Base-by-base conservation (phyloP, 2,888 invertebrate species). In the Leptinotarsa haldemani region DNA sequence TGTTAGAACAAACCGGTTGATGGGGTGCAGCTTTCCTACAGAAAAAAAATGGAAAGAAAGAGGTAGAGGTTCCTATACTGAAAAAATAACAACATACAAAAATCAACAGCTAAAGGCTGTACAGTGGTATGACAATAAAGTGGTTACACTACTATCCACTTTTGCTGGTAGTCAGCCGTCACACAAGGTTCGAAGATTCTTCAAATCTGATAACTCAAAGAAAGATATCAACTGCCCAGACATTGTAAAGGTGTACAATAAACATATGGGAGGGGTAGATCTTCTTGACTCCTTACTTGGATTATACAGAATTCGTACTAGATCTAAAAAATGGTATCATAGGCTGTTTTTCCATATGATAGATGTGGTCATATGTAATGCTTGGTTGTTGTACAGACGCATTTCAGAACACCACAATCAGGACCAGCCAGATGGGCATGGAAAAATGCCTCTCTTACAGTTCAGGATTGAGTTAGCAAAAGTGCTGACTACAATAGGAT, bases 21-120 rank as follows among this genome's bases (percentile, higher is more conserved):
- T 48, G 48, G 16, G 48, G 48, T 48, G 5, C 52, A 52, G 52
- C 52, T 52, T 52, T 52, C 18, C 52, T 52, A 52, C 47, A 25
- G 52, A 71, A 71, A 70, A 69, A 65, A 46, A 63, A 68, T 63
- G 74, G 64, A 71, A 69, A 70, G 47, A 65, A 65, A 65, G 65
- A 46, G 65, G 65, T 65, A 40, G 65, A 18, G 65, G 65, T 65
- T 40, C 65, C 47, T 46, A 46, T 46, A 40, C n/a, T 65, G 40
- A 65, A 65, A 64, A 65, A 47, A 18, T 65, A 65, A 47, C 52
- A 65, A 47, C 52, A 52, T 52, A 52, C 52, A 52, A 52, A 52
- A 52, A 52, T 52, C 52, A 52, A 52, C 52, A 52, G 52, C 48
- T 48, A 15, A 48, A 48, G 30, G 63, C n/a, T n/a, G 47, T 47